These are phyloP conservation scores for Ciconia boyciana DNA, from an alignment of 2,113 vertebrate genomes.

Conservation along the genomic window DNA sequence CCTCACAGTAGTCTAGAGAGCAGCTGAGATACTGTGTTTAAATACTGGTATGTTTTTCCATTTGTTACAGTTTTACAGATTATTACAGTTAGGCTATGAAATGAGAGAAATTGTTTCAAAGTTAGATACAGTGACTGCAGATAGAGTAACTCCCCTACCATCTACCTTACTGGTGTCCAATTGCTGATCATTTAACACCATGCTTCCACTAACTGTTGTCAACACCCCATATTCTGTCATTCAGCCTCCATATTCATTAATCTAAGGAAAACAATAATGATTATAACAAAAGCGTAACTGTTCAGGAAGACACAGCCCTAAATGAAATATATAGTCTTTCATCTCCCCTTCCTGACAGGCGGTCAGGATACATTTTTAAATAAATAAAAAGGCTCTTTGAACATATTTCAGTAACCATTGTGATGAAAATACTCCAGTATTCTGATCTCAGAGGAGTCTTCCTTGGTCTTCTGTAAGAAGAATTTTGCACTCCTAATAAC, in stretches of 20 bases:
- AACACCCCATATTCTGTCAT: neutral
- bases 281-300: neutral
- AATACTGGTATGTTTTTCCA: neutral
- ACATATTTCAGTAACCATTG: neutral
- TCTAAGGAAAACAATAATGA: neutral
- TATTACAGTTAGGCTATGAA: neutral
- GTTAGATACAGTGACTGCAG: neutral
- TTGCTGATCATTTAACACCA: neutral
- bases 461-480: neutral
- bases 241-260: neutral
- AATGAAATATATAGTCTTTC: neutral
- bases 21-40: neutral
- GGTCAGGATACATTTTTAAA: neutral
- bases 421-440: neutral
- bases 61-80: neutral
- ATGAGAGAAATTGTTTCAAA: neutral
- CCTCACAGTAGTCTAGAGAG: neutral
- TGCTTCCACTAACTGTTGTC: neutral
- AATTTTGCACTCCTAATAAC: neutral
- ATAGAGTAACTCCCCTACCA: neutral
- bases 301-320: neutral
- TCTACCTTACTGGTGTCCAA: neutral
- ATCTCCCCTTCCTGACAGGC: neutral
- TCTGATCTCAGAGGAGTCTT: neutral
- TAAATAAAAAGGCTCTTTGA: neutral